Conservation (phyloP, 2,797 vertebrate species). For the Mareca penelope region DNA sequence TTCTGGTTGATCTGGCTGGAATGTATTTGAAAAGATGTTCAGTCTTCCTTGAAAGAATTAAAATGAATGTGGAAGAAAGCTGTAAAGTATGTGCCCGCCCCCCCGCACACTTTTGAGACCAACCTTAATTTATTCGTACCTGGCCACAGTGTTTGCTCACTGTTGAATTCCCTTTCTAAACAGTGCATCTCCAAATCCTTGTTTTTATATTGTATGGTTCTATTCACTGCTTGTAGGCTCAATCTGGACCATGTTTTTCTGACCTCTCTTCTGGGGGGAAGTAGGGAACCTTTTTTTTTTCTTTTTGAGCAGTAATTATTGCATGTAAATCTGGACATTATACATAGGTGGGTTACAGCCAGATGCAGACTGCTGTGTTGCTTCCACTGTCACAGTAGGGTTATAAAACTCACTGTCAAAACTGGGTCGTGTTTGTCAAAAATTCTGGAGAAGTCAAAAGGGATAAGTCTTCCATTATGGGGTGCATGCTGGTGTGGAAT, state of each 20-base stretch:
- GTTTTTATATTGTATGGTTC: background rate
- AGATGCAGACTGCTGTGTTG: background rate
- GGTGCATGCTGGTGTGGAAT: background rate
- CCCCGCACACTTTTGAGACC: background rate
- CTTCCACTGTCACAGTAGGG: background rate
- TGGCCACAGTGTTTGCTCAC: background rate
- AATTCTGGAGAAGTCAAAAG: background rate
- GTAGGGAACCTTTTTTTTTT: background rate
- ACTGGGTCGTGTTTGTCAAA: background rate
- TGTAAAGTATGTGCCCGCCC: background rate
- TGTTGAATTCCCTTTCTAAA: background rate
- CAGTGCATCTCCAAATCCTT: background rate
- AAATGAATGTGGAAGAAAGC: background rate
- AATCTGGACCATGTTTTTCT: background rate
- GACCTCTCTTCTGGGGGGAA: background rate
- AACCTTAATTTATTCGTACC: background rate
- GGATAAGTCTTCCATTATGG: background rate
- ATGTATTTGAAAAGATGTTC: background rate
- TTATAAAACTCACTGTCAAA: slow-evolving; percentile 10
- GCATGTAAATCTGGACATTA: background rate
- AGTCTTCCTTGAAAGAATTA: background rate
- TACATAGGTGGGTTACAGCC: background rate
- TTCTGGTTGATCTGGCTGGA: background rate
- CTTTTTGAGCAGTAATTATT: background rate
- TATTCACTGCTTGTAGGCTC: background rate